Conservation (phyloP, 1,140 invertebrate genomes). For the Macrobrachium nipponense region DNA sequence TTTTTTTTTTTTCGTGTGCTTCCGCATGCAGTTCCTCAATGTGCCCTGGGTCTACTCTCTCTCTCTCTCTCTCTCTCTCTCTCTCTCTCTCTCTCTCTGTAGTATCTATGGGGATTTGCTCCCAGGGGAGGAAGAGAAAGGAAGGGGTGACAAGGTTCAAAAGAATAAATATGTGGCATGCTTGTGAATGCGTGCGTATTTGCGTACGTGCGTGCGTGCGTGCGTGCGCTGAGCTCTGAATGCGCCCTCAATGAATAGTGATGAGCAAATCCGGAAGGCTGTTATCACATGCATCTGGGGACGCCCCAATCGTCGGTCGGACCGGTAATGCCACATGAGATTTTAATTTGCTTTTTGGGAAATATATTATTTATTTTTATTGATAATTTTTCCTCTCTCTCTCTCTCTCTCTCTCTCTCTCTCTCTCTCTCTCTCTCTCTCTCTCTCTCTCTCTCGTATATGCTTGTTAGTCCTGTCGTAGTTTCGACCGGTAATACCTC, state of each 20-base stretch:
- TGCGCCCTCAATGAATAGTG: slow-evolving; percentile 15
- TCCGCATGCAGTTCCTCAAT: no score
- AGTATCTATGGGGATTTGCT: no score
- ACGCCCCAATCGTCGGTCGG: neutral
- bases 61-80: no score
- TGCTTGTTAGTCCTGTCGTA: no score
- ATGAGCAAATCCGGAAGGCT: neutral
- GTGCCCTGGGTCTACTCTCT: no score
- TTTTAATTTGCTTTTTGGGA: slow-evolving; percentile 11
- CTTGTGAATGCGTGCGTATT: neutral
- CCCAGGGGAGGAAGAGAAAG: no score
- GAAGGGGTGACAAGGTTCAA: no score
- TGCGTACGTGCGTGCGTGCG: neutral
- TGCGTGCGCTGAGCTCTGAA: neutral
- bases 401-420: slow-evolving; percentile 18
- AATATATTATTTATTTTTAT: slow-evolving; percentile 14
- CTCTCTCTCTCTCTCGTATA: neutral
- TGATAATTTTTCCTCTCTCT: slow-evolving; percentile 1
- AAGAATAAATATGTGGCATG: neutral
- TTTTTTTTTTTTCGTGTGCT: no score
- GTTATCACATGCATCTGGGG: slow-evolving; percentile 11
- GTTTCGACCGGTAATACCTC: neutral
- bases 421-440: neutral
- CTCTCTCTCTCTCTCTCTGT: no score
- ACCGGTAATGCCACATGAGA: slow-evolving; percentile 41